Conservation (phyloP, 2,797 vertebrate genomes). For the Euthynnus affinis region DNA sequence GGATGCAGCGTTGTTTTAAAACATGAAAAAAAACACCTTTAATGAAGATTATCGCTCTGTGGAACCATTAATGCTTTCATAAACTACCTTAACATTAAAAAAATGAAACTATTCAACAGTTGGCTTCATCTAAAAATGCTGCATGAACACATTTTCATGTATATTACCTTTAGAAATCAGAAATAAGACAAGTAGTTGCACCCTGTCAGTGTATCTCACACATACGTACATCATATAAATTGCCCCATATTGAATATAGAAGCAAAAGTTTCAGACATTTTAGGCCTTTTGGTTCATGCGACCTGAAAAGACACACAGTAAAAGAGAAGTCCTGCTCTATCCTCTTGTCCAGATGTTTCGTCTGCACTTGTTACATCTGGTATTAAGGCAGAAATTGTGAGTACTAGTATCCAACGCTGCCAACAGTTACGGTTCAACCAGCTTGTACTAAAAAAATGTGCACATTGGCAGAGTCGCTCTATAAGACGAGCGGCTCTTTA, state of each 20-base stretch:
- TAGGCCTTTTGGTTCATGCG: background rate
- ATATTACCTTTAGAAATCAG: background rate
- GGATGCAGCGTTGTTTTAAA: background rate
- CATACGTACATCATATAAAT: background rate
- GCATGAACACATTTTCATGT: too few species aligned
- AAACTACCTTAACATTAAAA: background rate
- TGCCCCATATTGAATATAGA: background rate
- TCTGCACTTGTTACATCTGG: background rate
- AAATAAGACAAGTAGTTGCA: background rate
- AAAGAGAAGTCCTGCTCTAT: background rate
- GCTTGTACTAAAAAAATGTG: background rate
- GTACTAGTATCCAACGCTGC: too few species aligned
- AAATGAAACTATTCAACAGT: too few species aligned
- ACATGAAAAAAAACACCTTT: background rate
- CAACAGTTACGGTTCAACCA: background rate
- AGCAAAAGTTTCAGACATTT: background rate
- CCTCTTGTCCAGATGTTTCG: too few species aligned
- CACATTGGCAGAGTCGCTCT: background rate
- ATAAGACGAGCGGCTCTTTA: slow-evolving; percentile 3
- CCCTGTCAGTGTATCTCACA: background rate
- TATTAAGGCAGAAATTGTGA: background rate
- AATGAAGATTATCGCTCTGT: background rate
- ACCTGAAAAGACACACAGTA: background rate
- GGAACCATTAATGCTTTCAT: too few species aligned
- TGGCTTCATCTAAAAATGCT: too few species aligned